phyloP scores from a whole-genome alignment of 2,888 invertebrate genomes.

The Dryadula phaetusa region DNA sequence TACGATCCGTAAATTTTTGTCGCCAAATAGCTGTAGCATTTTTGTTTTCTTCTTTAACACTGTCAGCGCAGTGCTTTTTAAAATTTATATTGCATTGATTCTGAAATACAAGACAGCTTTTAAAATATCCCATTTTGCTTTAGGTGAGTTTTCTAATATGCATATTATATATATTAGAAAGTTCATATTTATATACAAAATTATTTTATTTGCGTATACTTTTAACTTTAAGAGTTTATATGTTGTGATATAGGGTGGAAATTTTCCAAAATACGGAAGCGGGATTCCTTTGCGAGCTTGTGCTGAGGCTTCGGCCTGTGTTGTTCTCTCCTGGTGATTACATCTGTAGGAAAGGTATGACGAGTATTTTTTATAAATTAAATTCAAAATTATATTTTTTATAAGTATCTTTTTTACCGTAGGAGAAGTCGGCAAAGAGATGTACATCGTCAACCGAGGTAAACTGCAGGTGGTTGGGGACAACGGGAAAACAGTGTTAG shows the following conservation, averaged over 20 bases:
- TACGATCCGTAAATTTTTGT: slow-evolving; percentile 78
- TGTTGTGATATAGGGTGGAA: slow-evolving; percentile 88
- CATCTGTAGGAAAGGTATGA: slow-evolving; percentile 98
- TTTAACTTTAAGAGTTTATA: background rate
- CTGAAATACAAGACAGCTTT: slow-evolving; percentile 21
- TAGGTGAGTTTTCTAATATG: too few relatives aligned
- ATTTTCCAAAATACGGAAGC: slow-evolving; percentile 99
- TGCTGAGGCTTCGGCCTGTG: slow-evolving; percentile 96
- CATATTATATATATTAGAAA: background rate
- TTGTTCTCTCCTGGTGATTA: slow-evolving; percentile 99
- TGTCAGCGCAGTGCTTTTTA: slow-evolving; percentile 47
- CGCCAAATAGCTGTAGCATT: slow-evolving; percentile 69
- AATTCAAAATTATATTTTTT: background rate
- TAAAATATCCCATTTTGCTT: background rate
- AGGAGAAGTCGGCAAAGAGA: slow-evolving; percentile 99
- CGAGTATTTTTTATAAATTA: background rate
- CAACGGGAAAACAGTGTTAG: slow-evolving; percentile 97
- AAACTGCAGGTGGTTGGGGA: slow-evolving; percentile 97
- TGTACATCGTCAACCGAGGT: slow-evolving; percentile 99
- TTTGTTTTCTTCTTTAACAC: slow-evolving; percentile 60
- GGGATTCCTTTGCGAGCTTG: slow-evolving; percentile 98
- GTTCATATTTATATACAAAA: background rate
- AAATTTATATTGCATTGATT: slow-evolving; percentile 28
- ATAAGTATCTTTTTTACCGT: slow-evolving; percentile 46
- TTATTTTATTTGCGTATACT: background rate